Evolutionary conservation across 2,113 vertebrate species (phyloP), one percentile per base, ranked within the genome.

Genomic region (Scalopus aquaticus): DNA sequence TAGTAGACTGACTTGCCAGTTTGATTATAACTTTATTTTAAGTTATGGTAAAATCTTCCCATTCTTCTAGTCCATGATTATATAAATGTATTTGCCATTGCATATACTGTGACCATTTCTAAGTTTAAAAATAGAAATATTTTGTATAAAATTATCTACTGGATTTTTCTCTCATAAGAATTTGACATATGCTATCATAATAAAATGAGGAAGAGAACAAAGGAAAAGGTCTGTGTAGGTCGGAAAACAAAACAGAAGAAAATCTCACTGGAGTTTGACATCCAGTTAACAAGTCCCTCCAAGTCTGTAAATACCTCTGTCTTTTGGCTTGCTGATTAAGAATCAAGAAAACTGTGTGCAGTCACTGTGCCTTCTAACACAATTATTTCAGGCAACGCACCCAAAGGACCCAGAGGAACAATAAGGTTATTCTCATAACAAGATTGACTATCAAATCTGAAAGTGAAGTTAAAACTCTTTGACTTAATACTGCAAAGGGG

Each of bases 401-500:
- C 78, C n/a, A 89, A 69, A 91, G 79, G 70, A 93, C 30, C 17
- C 42, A 35, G 6, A 51, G 7, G 32, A 95, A 89, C 39, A 93
- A 73, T 91, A 70, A 91, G 15, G 56, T 95, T 95, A 92, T 91
- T 83, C 42, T 94, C 20, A 81, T 58, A 82, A 74, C 65, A 93
- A 86, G 26, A 56, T 82, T 92, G 58, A 35, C 64, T 90, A 22
- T 74, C 35, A 83, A 95, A 62, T 28, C 44, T 72, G n/a, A 92
- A 83, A 84, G 32, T 60, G 16, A 72, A 93, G 13, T 65, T 72
- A 79, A 84, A 94, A 64, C 2, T 82, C 7, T 70, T 58, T 42
- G 46, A 95, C 51, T 90, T 89, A 90, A 80, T 51, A 60, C 24
- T 30, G 16, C 15, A 42, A 93, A 78, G 8, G 62, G 56, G 76